phyloP scores from a whole-genome alignment of 2,797 vertebrate genomes.

The Lophius americanus region DNA sequence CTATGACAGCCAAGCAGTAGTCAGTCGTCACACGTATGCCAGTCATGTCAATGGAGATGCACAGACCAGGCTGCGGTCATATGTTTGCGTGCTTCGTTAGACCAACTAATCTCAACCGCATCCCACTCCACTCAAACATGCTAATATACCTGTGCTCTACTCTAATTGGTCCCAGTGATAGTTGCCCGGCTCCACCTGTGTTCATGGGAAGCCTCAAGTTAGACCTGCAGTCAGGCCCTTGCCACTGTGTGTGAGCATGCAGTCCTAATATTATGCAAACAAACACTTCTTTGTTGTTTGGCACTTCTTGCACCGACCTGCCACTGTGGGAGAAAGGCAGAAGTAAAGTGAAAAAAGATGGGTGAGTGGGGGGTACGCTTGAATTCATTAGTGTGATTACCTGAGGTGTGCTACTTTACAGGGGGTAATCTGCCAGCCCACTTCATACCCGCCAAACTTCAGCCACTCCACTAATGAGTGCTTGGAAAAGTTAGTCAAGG shows the following conservation, averaged over 20 bases:
- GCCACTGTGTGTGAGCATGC: conserved; percentile 63
- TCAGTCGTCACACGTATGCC: conserved; percentile 71
- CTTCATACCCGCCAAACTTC: conserved; percentile 71
- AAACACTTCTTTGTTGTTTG: conserved; percentile 79
- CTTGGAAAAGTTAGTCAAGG: conserved; percentile 77
- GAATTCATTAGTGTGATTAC: conserved; percentile 81
- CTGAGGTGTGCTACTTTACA: conserved; percentile 79
- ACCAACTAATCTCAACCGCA: conserved; percentile 55
- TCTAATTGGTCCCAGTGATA: conserved; percentile 86
- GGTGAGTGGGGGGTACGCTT: conserved; percentile 40
- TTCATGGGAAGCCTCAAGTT: conserved; percentile 76
- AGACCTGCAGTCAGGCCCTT: conserved; percentile 72
- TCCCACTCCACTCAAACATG: conserved; percentile 78
- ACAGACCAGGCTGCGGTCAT: conserved; percentile 44
- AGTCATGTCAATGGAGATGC: conserved; percentile 38
- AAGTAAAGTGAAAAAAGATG: conserved; percentile 42
- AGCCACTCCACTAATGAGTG: conserved; percentile 75
- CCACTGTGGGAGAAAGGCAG: conserved; percentile 66
- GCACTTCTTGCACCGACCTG: conserved; percentile 60
- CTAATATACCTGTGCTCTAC: conserved; percentile 79
- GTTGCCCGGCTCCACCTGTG: conserved; percentile 79
- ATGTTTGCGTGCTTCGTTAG: conserved; percentile 54
- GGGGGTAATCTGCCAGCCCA: conserved; percentile 75
- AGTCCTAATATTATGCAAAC: conserved; percentile 79
- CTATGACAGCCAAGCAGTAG: conserved; percentile 36